Base-by-base conservation (phyloP, 2,797 vertebrate genomes). In the Aeoliscus strigatus region DNA sequence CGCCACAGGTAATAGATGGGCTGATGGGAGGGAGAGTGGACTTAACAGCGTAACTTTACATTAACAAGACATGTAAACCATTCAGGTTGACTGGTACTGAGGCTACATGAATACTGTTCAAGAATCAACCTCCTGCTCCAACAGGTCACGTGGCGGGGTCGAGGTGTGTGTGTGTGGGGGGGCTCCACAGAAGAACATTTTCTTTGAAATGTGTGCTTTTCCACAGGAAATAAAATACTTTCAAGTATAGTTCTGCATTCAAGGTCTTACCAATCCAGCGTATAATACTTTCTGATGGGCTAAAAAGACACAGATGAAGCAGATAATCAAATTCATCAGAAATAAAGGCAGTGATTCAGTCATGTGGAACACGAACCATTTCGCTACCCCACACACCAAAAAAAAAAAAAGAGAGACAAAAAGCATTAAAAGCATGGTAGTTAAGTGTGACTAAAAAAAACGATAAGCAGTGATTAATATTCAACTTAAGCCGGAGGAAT, bases 391-490 rank as follows among this genome's bases (percentile, higher is more conserved):
- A 62, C 48, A 58, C 35, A 24, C 39, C 29, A 39, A 33, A 33
- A 47, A 67, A 46, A 36, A 70, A 40, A 44, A 47, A 58, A 51
- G 65, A 47, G 48, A 53, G 56, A 59, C n/a, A n/a, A n/a, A 67
- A 66, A 56, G 72, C 57, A 56, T 77, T 79, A 79, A 79, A 84
- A 66, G 62, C 75, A 73, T 47, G 83, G 64, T 78, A 83, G 86
- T 89, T 87, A 87, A 84, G 82, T 77, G 70, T 79, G 81, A 85
- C 80, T 85, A 87, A 88, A 85, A 88, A 86, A 80, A 84, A 81
- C 68, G 73, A 85, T 88, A 85, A 81, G 84, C 80, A 79, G 75
- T 81, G 79, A 87, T 87, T 87, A 88, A 89, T 88, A 88, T 87
- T 86, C 78, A 49, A 88, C 86, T 87, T 85, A 88, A 83, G 83